Conservation (phyloP, 2,113 vertebrate species). For the Lasiurus borealis region DNA sequence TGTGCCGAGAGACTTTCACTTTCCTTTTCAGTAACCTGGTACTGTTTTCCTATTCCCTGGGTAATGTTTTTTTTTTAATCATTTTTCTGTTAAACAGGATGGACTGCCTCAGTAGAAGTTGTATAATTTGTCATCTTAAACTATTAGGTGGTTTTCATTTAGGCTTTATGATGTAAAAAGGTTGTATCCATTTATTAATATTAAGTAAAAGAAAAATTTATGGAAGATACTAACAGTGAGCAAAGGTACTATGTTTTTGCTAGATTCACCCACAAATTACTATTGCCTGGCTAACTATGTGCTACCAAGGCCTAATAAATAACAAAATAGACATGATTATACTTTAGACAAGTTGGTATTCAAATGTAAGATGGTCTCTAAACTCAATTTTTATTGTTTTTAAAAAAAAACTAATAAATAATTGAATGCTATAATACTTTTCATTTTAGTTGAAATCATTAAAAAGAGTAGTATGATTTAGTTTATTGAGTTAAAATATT, state of each 20-base stretch:
- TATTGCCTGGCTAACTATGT: not conserved
- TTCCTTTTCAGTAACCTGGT: conserved; percentile 27
- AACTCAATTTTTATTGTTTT: not conserved
- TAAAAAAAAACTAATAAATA: not conserved
- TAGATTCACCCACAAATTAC: not conserved
- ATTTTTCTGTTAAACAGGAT: not conserved
- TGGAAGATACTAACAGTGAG: not conserved
- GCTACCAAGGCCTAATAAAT: not conserved
- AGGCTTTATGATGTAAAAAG: not conserved
- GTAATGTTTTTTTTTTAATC: not conserved
- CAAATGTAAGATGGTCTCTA: not conserved
- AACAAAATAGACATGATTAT: not conserved
- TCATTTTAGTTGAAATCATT: not conserved
- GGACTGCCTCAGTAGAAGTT: not conserved
- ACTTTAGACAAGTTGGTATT: not conserved
- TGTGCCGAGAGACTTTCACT: not conserved
- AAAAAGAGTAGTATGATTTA: not conserved
- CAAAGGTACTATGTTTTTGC: not conserved
- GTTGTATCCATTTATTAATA: not conserved
- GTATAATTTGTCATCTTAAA: not conserved
- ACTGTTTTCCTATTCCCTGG: not conserved
- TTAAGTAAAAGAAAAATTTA: not conserved
- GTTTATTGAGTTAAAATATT: not conserved
- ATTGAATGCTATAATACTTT: not conserved
- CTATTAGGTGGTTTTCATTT: not conserved